Percentiles rank a stretch among this genome's conserved stretches.
These are phyloP conservation scores for Laticauda laticaudata DNA, from an alignment of 2,113 vertebrate species.

Conservation along the genomic window DNA sequence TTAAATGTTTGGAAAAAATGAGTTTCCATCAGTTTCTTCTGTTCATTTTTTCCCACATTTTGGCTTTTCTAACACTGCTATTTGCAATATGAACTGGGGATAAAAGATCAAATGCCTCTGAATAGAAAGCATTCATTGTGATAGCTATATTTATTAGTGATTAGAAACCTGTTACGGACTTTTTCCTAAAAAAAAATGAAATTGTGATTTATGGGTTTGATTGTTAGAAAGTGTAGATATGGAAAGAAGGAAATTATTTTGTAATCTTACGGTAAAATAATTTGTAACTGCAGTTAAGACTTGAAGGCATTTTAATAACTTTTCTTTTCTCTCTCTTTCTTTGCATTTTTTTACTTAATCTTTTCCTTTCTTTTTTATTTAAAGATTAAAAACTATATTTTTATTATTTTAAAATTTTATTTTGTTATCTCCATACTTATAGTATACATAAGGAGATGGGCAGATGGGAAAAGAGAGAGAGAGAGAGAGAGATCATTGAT, in stretches of 20 bases:
- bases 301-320: not conserved
- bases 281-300: not conserved
- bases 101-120: not conserved
- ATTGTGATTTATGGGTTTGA: not conserved
- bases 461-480: not conserved
- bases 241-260: not conserved
- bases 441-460: not conserved
- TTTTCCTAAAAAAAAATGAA: not conserved
- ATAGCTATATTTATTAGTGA: not conserved
- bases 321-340: not conserved
- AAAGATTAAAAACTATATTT: not conserved
- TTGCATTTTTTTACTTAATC: not conserved
- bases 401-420: not conserved
- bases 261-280: not conserved
- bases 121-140: not conserved
- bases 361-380: not conserved
- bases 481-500: not conserved
- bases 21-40: not conserved
- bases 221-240: not conserved
- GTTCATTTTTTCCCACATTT: not conserved
- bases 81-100: not conserved
- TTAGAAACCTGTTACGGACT: not conserved
- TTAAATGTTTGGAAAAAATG: not conserved
- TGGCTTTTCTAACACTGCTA: not conserved
- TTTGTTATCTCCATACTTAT: not conserved